Evolutionary conservation across 2,113 vertebrate species (phyloP), one percentile per base, ranked within the genome.

Genomic region (Calonectris borealis): DNA sequence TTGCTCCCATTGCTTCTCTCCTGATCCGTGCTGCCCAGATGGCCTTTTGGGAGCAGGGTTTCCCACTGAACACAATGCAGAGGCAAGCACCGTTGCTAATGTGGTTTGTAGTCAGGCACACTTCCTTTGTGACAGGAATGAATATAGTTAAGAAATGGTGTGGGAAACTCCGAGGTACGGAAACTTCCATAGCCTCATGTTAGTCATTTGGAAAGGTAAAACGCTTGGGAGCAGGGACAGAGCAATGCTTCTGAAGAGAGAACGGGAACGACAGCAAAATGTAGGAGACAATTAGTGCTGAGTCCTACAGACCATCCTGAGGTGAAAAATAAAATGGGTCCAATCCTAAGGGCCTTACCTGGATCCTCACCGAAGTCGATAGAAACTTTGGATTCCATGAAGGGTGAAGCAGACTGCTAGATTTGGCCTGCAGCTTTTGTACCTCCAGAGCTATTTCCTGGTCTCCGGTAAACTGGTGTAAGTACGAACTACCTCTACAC

Each of bases 101-200:
- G 97, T 81, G 96, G 97, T 97, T 97, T 98, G 98, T 98, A 97
- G 94, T 61, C 38, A 24, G 98, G 98, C 99, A 99, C 98, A 98
- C 98, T 98, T 98, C 98, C 98, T 98, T 98, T 98, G 98, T 99
- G 97, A 32, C 51, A 20, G 32, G 24, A 77, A 96, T 98, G 97
- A 98, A 98, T 96, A 46, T 75, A 46, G 94, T 92, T 62, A 93
- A 94, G 97, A 77, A 80, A 91, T 55, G 97, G 97, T 98, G 98
- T 98, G 98, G 98, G 98, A 99, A 99, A 98, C 97, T 92, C 76
- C 19, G 57, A 87, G 52, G 91, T 10, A 40, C 69, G 0, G 49
- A 40, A 88, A 89, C 88, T 91, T 96, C 97, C 94, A 76, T 20
- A 61, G 93, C 91, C 86, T 51, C 86, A 10, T 79, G 95, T 25